Evolutionary conservation across 2,113 vertebrate genomes (phyloP), one percentile per base, ranked within the genome.

Genomic region (Carettochelys insculpta): DNA sequence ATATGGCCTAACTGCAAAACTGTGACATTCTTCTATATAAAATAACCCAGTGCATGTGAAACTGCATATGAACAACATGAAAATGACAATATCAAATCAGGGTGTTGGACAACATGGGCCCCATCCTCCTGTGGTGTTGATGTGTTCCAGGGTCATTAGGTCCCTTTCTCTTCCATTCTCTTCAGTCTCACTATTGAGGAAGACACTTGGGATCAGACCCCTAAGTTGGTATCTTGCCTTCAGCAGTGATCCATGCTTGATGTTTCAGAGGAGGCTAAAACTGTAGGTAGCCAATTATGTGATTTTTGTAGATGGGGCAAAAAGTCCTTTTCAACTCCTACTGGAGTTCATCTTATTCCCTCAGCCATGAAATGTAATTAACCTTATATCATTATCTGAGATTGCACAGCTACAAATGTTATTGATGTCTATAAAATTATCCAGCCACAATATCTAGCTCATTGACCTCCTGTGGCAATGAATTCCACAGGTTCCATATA

Each of bases 371-470:
- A 96, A 96, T 95, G 90, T 96, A 96, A 97, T 97, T 97, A 97
- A 97, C 97, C 95, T 96, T 95, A 78, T 90, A 86, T 80, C 91
- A 94, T 95, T 95, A 95, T 94, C 92, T 94, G 65, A 4, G n/a
- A 88, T 96, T 89, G 77, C 90, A 91, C 86, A 94, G 94, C 95
- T 96, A 87, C 88, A 92, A 88, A 96, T 96, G 95, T 97, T 97
- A 96, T 91, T 95, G 94, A 94, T 91, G 89, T 45, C 84, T 91
- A 95, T 97, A 96, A 97, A 96, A 97, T 96, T 96, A 96, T 94
- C 95, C 93, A 0, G 10, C 95, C 89, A 92, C 54, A 93, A 86
- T 94, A 92, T 96, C 96, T 97, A 94, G 96, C 96, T 96, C 1
- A 0, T 71, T 96, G 95, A 95, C 96, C 93, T 96, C 90, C 82